phyloP scores from a whole-genome alignment of 2,888 invertebrate genomes.

The Ophion obscuratus region DNA sequence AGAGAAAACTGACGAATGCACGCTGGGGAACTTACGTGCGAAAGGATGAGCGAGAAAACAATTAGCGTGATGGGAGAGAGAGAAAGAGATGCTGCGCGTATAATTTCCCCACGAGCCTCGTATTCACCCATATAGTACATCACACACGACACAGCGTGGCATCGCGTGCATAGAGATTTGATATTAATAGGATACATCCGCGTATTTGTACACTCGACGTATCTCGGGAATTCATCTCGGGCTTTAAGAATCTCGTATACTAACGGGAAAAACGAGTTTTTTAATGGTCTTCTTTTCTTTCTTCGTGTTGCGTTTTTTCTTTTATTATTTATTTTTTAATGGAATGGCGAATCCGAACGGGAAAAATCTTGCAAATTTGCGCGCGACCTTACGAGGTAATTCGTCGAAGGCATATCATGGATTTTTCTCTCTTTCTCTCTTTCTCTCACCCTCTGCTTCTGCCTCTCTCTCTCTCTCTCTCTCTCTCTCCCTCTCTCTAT shows the following conservation, averaged over 20 bases:
- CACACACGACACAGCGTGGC: constrained; percentile 9
- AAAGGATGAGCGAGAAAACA: constrained; percentile 70
- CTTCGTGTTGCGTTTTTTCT: no score
- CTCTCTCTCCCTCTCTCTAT: background rate
- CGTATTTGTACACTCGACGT: constrained; percentile 29
- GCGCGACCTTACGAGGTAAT: constrained; percentile 42
- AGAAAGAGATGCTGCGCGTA: constrained; percentile 19
- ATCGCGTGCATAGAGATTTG: constrained; percentile 57
- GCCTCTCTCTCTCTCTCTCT: no score
- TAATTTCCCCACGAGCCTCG: constrained; percentile 42
- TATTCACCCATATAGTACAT: constrained; percentile 22
- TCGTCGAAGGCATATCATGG: constrained; percentile 47
- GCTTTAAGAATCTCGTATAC: constrained; percentile 48
- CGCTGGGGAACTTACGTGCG: constrained; percentile 70
- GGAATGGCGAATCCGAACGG: constrained; percentile 15
- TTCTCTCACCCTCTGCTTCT: background rate
- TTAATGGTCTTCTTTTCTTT: background rate
- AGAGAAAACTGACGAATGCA: constrained; percentile 68
- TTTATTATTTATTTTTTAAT: constrained; percentile 22
- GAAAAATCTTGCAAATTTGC: constrained; percentile 53
- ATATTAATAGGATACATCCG: constrained; percentile 38
- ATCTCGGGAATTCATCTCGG: constrained; percentile 31
- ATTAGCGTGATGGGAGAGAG: constrained; percentile 64
- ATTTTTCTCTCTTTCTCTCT: constrained; percentile 24
- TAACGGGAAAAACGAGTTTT: constrained; percentile 67